Evolutionary conservation across 2,113 vertebrate species (phyloP).

Genomic region (Rhombomys opimus): DNA sequence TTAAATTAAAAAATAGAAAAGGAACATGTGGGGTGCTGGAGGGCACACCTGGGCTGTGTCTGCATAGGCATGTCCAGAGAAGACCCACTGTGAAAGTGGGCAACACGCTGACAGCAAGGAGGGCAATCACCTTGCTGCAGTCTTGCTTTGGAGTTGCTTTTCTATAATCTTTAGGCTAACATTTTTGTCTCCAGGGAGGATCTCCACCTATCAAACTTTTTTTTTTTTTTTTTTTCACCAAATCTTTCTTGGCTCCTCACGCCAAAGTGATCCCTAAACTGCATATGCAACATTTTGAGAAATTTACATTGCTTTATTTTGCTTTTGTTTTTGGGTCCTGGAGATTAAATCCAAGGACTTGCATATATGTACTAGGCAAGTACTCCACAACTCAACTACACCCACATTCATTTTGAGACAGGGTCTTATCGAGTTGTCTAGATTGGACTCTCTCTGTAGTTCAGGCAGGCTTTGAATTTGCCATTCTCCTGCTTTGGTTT

Average conservation of each 20-base stretch:
- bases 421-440: background rate
- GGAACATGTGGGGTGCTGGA: background rate
- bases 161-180: background rate
- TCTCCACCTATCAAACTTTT: background rate
- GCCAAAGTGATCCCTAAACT: background rate
- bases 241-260: constrained; percentile 33
- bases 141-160: background rate
- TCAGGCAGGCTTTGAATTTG: background rate
- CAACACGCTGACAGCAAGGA: background rate
- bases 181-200: background rate
- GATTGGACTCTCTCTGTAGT: background rate
- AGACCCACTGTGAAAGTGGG: background rate
- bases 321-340: background rate
- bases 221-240: background rate
- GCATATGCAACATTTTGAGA: background rate
- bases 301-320: background rate
- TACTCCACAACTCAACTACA: background rate
- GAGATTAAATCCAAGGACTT: background rate
- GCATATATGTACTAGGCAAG: background rate
- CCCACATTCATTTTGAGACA: background rate
- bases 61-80: background rate
- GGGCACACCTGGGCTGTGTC: background rate
- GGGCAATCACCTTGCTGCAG: background rate
- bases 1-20: too few relatives aligned
- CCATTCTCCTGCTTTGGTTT: background rate